Base-by-base conservation (phyloP, 2,797 vertebrate species). In the Gobio occitaniae region DNA sequence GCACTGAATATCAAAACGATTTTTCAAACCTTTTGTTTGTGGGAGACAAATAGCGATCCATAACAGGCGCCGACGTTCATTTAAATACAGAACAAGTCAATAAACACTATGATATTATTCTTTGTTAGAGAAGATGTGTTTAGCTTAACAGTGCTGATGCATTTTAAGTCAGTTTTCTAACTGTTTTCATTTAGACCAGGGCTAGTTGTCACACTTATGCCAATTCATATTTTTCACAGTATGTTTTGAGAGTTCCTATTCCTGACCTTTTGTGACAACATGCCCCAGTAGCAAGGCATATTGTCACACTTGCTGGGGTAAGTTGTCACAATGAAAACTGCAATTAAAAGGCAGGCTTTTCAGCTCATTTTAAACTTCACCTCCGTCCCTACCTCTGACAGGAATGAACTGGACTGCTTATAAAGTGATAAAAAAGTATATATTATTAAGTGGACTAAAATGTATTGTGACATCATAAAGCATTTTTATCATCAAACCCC, bases 1-100 rank as follows among this genome's bases (percentile, higher is more conserved):
- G 32, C 50, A 38, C 68, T 21, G 32, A 36, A 74, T 86, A 84
- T 89, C 71, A 76, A 77, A 85, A 85, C 21, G 7, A 48, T 65
- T 79, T 78, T 82, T 61, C 19, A 63, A 81, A 21, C 36, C 52
- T 61, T 52, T 61, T 85, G 71, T 87, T 83, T 75, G 59, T 38
- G 21, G 84, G 68, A 76, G 63, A 78, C 25, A 36, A 36, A 78
- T 38, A 32, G 72, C 56, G 12, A 63, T n/a, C 48, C 78, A 74
- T 83, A 85, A 78, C 32, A 56, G 32, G 38, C 48, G 6, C 75
- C 4, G 3, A 4, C 13, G 12, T 71, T 87, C 76, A 85, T 80
- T 83, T 78, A 84, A 41, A 85, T 68, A 68, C 9, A 83, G 61
- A 65, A 54, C 47, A 52, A 56, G 38, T 84, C 74, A 32, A 84